These are phyloP conservation scores for Saturnia japonica DNA, from an alignment of 2,888 invertebrate genomes.

Conservation along the genomic window DNA sequence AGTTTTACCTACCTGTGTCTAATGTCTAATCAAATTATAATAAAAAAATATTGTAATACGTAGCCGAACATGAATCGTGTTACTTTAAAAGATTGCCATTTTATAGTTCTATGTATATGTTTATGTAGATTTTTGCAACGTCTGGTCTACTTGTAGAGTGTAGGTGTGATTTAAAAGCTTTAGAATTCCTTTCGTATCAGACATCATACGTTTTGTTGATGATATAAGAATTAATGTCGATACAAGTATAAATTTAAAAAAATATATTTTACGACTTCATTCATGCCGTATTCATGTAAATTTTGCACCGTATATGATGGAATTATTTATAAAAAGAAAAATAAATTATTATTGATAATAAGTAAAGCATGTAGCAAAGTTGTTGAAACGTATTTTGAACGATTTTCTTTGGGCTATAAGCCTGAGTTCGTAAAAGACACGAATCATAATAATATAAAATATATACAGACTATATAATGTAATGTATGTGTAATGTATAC, in stretches of 20 bases:
- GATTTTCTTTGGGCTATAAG: no score
- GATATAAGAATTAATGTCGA: constrained; percentile 32
- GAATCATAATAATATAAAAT: no score
- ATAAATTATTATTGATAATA: no score
- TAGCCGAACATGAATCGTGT: background rate
- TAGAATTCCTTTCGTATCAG: constrained; percentile 42
- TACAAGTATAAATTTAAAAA: constrained; percentile 27
- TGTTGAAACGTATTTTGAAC: no score
- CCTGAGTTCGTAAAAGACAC: no score
- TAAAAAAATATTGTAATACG: background rate
- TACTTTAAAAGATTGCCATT: background rate
- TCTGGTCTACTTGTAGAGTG: constrained; percentile 37
- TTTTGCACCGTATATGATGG: background rate
- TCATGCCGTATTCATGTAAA: background rate
- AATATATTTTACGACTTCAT: no score
- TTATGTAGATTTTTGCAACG: constrained; percentile 61
- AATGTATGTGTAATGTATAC: no score
- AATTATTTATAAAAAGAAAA: background rate
- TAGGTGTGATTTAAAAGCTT: constrained; percentile 47
- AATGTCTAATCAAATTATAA: background rate
- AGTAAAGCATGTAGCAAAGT: no score
- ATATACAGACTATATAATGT: no score
- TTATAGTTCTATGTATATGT: constrained; percentile 37
- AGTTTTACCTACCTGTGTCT: background rate
- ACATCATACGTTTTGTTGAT: constrained; percentile 31